Conservation (phyloP, 2,888 invertebrate species). For the Acleris holmiana region DNA sequence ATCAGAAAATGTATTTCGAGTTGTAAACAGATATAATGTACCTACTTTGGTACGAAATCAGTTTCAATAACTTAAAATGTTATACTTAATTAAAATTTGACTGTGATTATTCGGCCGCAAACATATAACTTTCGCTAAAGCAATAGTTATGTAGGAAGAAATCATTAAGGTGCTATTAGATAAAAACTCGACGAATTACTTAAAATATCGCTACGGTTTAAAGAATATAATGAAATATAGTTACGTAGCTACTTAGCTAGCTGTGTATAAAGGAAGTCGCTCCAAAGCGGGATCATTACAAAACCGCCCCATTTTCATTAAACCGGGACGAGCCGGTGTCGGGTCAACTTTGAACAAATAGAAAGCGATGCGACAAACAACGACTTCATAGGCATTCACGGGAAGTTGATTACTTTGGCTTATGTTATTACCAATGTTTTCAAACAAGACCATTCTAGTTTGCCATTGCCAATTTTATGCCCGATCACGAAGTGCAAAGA, state of each 20-base stretch:
- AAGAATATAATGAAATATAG: slow-evolving; percentile 7
- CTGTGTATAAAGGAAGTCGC: slow-evolving; percentile 27
- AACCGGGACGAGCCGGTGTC: slow-evolving; percentile 29
- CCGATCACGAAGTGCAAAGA: no score
- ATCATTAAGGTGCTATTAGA: no score
- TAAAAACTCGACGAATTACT: no score
- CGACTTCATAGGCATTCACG: slow-evolving; percentile 26
- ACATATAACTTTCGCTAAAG: no score
- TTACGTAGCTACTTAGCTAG: neutral
- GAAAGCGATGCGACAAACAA: slow-evolving; percentile 27
- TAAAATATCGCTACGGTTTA: neutral
- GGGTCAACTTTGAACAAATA: slow-evolving; percentile 37
- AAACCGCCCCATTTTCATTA: slow-evolving; percentile 36
- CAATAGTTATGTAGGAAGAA: no score
- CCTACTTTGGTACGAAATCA: no score
- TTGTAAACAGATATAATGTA: no score
- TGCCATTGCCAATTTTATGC: neutral
- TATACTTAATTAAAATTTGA: no score
- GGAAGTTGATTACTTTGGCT: slow-evolving; percentile 10
- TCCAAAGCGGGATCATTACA: slow-evolving; percentile 26
- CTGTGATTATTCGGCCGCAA: no score
- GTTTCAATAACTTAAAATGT: no score
- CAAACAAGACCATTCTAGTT: neutral
- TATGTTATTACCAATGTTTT: neutral
- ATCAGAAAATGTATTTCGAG: no score